Evolutionary conservation across 35 echinoderm and acorn worm species (phyloP).

Genomic region (Heliocidaris tuberculata): DNA sequence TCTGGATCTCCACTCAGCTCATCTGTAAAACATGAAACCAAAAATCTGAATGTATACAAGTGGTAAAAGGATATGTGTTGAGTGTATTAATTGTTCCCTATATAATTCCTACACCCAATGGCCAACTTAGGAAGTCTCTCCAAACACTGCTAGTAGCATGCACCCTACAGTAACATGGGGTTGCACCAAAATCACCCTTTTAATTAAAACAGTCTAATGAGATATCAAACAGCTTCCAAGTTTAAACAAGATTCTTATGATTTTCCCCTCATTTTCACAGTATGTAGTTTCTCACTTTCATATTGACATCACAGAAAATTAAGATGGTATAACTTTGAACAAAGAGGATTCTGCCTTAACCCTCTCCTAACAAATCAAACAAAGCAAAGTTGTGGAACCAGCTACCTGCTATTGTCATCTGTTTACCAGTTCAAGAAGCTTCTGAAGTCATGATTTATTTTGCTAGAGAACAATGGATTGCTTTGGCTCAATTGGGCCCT

Average conservation of each 20-base stretch:
- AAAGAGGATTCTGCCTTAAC: not conserved
- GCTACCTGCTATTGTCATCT: no score
- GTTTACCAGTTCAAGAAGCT: no score
- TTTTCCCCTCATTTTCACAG: no score
- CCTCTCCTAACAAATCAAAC: not conserved
- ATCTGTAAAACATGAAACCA: not conserved
- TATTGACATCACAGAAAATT: not conserved
- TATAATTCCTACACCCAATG: not conserved
- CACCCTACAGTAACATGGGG: no score
- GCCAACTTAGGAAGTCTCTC: not conserved
- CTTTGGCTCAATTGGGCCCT: no score
- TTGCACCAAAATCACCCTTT: not conserved
- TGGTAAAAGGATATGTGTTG: not conserved
- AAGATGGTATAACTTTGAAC: not conserved
- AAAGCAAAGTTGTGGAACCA: not conserved
- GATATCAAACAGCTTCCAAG: no score
- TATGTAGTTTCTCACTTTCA: not conserved
- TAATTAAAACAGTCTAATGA: not conserved
- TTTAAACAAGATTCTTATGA: no score
- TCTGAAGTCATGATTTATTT: no score
- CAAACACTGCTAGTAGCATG: not conserved
- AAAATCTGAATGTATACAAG: not conserved
- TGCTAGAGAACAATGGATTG: no score
- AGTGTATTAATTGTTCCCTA: not conserved
- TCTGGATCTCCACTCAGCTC: conserved; percentile 37